Base-by-base conservation (phyloP, 2,113 vertebrate genomes). In the Mustela lutreola region DNA sequence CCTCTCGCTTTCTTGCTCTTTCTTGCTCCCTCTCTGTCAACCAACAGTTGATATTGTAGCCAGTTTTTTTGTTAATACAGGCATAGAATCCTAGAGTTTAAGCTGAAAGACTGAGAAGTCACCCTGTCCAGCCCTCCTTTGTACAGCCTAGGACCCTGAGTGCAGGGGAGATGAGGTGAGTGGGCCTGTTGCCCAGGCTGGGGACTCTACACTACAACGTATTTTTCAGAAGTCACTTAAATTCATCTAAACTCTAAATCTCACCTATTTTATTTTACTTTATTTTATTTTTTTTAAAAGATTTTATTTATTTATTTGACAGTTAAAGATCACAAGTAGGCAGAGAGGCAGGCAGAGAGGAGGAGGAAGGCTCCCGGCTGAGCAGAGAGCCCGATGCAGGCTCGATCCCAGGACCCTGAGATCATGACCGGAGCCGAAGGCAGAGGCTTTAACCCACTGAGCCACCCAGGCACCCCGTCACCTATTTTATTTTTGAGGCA, bases 221-320 rank as follows among this genome's bases (percentile, higher is more conserved):
- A 50, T 80, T 33, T 94, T 96, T 80, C n/a, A 93, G 71, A 93
- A 67, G 71, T 36, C 53, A 85, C 18, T 82, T 76, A 81, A 36
- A 21, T 6, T 89, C 53, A 88, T 22, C 39, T 39, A 39, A 19
- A 82, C 65, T 80, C 18, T 78, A 94, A 76, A 62, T 91, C 22
- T 82, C n/a, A 71, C 31, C 63, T 39, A 50, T 83, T 67, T 62
- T 12, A 26, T 73, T 42, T 92, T 75, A 86, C 45, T 48, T 48
- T 48, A 48, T 48, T 48, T 48, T 48, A 7, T 45, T 45, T 45
- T 42, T 48, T 48, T 1, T 10, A 48, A 48, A 48, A 48, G 45
- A 48, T 48, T 48, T 48, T 48, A 48, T 48, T 48, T 48, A 48
- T 48, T 48, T 48, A 48, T 48, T 48, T 48, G 45, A 48, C 45